Evolutionary conservation across 2,797 vertebrate species (phyloP).

Genomic region (Eptatretus atami): DNA sequence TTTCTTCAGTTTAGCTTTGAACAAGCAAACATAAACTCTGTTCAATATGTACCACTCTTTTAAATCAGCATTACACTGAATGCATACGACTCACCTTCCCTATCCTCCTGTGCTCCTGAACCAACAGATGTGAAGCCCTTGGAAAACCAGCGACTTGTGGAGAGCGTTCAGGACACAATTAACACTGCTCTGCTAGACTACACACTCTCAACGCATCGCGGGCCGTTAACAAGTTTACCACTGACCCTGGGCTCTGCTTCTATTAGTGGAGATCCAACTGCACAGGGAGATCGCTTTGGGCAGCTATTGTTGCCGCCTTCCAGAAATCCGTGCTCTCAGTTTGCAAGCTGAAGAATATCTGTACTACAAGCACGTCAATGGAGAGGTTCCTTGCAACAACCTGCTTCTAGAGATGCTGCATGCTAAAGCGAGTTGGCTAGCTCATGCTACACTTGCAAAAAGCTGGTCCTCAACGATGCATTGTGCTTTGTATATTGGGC

Average conservation of each 20-base stretch:
- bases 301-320: conserved; percentile 70
- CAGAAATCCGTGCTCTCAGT: conserved; percentile 83
- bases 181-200: conserved; percentile 82
- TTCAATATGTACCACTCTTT: too few relatives aligned
- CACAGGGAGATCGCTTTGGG: conserved; percentile 68
- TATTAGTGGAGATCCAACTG: too few relatives aligned
- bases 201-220: conserved; percentile 79
- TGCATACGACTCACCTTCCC: background rate
- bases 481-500: too few relatives aligned
- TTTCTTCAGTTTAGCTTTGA: too few relatives aligned
- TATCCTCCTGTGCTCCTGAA: conserved; percentile 9
- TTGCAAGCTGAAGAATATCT: conserved; percentile 95
- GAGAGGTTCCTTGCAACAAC: conserved; percentile 97
- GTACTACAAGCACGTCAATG: conserved; percentile 92
- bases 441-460: background rate
- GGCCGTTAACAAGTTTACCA: conserved; percentile 6
- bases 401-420: conserved; percentile 98
- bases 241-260: background rate
- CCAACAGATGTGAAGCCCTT: conserved; percentile 71
- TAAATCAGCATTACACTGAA: too few relatives aligned
- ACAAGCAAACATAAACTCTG: too few relatives aligned
- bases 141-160: conserved; percentile 86
- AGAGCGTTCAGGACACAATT: conserved; percentile 89
- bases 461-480: too few relatives aligned
- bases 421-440: conserved; percentile 35